phyloP scores from a whole-genome alignment of 2,113 vertebrate species.

The Agelaius phoeniceus region DNA sequence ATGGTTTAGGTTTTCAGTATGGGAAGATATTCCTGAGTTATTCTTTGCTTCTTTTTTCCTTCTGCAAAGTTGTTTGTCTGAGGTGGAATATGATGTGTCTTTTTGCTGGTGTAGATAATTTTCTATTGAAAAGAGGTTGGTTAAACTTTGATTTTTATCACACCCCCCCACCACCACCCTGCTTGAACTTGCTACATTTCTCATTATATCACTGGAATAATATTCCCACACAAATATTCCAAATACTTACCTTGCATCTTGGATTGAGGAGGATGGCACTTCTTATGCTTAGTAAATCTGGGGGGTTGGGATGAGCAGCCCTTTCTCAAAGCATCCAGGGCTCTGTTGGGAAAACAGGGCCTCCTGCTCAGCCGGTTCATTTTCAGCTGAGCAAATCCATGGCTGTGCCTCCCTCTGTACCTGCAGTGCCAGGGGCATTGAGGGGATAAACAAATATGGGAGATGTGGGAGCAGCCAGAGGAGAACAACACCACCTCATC shows the following conservation, averaged over 20 bases:
- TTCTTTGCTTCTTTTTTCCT: conserved; percentile 29
- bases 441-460: not conserved
- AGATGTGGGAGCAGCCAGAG: not conserved
- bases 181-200: not conserved
- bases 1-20: not conserved
- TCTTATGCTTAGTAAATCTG: not conserved
- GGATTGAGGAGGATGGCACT: not conserved
- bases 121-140: conserved; percentile 28
- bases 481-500: not conserved
- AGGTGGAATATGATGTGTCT: not conserved
- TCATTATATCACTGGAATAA: not conserved
- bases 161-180: too few relatives aligned
- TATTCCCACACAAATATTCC: not conserved
- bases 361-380: conserved; percentile 13
- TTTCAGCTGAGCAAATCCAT: conserved; percentile 31
- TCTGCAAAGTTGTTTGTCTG: not conserved
- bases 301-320: not conserved
- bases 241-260: conserved; percentile 61
- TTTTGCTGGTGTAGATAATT: conserved; percentile 5
- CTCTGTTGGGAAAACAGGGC: not conserved
- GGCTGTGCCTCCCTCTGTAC: conserved; percentile 44
- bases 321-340: conserved; percentile 23
- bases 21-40: conserved; percentile 3
- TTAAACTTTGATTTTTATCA: not conserved
- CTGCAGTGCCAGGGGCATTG: conserved; percentile 26